phyloP scores from a whole-genome alignment of 2,888 invertebrate genomes.

The Erebia epiphron region DNA sequence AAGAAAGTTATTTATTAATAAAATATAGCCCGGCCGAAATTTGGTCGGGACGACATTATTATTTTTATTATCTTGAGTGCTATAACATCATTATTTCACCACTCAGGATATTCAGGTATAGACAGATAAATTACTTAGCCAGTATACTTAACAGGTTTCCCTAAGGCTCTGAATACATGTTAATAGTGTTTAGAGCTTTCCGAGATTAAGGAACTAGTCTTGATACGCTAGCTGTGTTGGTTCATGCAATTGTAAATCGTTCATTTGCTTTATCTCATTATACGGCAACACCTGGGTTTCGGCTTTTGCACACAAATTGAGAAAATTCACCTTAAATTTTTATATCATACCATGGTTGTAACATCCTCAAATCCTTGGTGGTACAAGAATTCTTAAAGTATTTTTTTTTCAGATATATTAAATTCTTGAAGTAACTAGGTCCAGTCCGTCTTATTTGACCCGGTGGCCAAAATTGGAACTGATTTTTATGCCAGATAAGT shows the following conservation, averaged over 20 bases:
- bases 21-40: no score
- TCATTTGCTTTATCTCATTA: constrained; percentile 16
- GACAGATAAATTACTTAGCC: constrained; percentile 51
- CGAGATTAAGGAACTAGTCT: constrained; percentile 26
- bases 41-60: no score
- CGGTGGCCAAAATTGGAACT: no score
- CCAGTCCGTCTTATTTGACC: no score
- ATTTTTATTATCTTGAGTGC: no score
- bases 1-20: no score
- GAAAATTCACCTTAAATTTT: neutral
- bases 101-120: constrained; percentile 52
- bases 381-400: no score
- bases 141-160: constrained; percentile 44
- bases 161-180: constrained; percentile 33
- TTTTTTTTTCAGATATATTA: no score
- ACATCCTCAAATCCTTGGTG: no score
- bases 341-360: neutral
- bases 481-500: no score
- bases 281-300: constrained; percentile 3
- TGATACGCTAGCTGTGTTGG: neutral
- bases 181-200: constrained; percentile 20
- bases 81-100: neutral
- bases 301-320: neutral
- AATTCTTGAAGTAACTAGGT: no score
- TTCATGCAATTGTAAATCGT: constrained; percentile 23